These are phyloP conservation scores for Threskiornis aethiopicus DNA, from an alignment of 2,797 vertebrate genomes.

Conservation along the genomic window DNA sequence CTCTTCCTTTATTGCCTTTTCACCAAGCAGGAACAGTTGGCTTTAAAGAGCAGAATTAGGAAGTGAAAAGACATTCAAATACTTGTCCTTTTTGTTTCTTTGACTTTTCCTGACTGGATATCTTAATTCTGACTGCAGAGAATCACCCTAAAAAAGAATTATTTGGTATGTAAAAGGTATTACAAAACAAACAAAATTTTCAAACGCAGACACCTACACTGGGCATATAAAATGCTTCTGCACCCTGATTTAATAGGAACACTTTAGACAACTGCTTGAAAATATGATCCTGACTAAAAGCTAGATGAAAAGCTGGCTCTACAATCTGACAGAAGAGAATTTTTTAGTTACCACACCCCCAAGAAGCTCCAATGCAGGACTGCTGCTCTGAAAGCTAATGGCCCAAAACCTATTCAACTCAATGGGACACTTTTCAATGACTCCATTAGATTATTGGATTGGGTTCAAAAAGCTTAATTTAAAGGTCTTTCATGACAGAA, in stretches of 20 bases:
- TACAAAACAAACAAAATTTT: background rate
- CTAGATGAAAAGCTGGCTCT: background rate
- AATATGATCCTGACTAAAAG: background rate
- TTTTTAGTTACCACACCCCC: background rate
- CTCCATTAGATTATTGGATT: background rate
- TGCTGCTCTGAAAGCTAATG: background rate
- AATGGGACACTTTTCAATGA: background rate
- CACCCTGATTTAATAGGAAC: background rate
- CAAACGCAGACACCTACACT: background rate
- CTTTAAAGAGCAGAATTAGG: background rate
- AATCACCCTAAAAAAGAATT: background rate
- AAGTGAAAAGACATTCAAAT: background rate
- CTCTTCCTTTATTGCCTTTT: background rate
- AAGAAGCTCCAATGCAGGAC: background rate
- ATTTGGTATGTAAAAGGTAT: background rate
- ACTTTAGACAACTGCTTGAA: background rate
- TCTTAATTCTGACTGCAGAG: background rate
- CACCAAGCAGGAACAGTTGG: background rate
- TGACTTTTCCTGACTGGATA: background rate
- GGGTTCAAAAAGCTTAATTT: background rate
- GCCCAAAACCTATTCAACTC: background rate
- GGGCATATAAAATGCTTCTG: background rate
- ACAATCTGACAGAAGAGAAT: accelerated
- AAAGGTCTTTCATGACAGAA: background rate
- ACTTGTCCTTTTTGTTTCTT: background rate